Evolutionary conservation across 2,888 invertebrate species (phyloP), one percentile per base, ranked within the genome.

Genomic region (Apamea sordens): DNA sequence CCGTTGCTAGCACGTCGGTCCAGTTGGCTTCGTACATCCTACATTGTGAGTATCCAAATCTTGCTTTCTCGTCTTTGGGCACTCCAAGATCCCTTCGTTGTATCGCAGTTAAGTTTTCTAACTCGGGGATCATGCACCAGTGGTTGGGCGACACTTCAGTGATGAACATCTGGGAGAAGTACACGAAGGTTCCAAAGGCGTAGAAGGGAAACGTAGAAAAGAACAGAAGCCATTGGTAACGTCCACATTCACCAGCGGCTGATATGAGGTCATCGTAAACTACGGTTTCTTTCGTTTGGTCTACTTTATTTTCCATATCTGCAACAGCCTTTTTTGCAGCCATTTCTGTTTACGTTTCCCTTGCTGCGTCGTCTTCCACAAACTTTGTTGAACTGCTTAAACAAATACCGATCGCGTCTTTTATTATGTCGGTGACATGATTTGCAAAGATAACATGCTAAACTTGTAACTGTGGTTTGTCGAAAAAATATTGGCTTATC

Each of bases 11-110:
- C 24, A 93, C 90, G 13, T 93, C 91, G 28, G 91, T 93, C 95
- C 95, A 95, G 77, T 95, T 94, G 4, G 90, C 93, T 11, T 87
- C 86, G 71, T 93, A 95, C 68, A 90, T 90, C 56, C 74, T 79
- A 81, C 94, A 94, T 73, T 92, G 92, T 4, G 94, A 93, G 82
- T 94, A 93, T 73, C 94, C 94, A 86, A 92, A 93, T 69, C 89
- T 90, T 53, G 92, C 86, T 4, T 87, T 89, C 0, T 75, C 82
- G 47, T 93, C 93, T 65, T 76, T 69, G 0, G 94, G 93, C 73
- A 93, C 91, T 6, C 92, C 93, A 11, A 94, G 80, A 76, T 82
- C 86, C 80, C 91, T 90, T 69, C 94, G 86, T 85, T 93, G 90
- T 28, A 89, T 71, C 0, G 77, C 90, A 28, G 92, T 93, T 32